phyloP scores from a whole-genome alignment of 2,888 invertebrate species.

The Pseudococcus longispinus region DNA sequence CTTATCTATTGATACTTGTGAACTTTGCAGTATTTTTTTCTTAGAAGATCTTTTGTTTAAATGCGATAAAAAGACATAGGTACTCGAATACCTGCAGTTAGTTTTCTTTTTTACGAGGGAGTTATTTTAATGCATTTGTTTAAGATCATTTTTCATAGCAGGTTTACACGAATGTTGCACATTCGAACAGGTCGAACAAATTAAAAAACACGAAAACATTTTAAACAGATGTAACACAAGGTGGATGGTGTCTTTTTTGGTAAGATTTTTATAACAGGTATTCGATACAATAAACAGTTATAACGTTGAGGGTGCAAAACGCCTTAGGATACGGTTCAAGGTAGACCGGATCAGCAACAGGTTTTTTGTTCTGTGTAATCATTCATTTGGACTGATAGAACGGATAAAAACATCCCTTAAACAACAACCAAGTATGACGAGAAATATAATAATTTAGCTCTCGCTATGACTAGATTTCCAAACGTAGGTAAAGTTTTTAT shows the following conservation, averaged over 20 bases:
- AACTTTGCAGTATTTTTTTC: not conserved
- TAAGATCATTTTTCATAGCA: not conserved
- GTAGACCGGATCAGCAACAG: conserved; percentile 44
- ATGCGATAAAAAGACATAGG: not conserved
- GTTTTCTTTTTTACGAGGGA: no score
- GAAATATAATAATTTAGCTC: conserved; percentile 6
- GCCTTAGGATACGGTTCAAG: conserved; percentile 44
- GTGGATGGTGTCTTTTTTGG: conserved; percentile 25
- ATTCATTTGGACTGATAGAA: conserved; percentile 33
- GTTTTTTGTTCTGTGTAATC: conserved; percentile 38
- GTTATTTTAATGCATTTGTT: not conserved
- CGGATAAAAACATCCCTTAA: conserved; percentile 32
- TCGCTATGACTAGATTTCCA: not conserved
- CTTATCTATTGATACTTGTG: not conserved
- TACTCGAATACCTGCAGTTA: not conserved
- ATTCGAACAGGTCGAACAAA: not conserved
- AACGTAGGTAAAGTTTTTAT: not conserved
- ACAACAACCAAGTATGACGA: not conserved
- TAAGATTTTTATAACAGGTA: conserved; percentile 42
- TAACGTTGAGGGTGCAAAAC: conserved; percentile 42
- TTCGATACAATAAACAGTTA: conserved; percentile 39
- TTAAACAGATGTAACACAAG: conserved; percentile 31
- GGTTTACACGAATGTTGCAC: not conserved
- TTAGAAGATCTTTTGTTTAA: not conserved
- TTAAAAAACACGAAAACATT: conserved; percentile 37